Evolutionary conservation across 2,797 vertebrate genomes (phyloP).

Genomic region (Etheostoma perlongum): DNA sequence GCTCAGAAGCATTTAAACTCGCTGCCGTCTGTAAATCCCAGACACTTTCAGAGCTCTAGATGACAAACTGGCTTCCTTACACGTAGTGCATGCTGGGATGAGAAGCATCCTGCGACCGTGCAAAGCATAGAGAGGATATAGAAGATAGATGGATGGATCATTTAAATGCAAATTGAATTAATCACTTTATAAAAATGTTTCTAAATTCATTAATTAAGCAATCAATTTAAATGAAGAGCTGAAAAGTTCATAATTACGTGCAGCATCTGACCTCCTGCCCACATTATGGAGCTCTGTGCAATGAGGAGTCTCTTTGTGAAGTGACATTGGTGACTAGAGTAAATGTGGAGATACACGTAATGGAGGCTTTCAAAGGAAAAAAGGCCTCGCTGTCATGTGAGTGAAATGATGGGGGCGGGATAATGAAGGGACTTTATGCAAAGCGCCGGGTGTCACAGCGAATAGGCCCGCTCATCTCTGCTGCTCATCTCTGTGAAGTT

Average conservation of each 20-base stretch:
- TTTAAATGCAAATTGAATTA: constrained; percentile 58
- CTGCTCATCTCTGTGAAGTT: constrained; percentile 54
- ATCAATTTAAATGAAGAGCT: constrained; percentile 53
- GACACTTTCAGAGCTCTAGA: neutral
- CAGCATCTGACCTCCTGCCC: constrained; percentile 36
- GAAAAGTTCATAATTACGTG: constrained; percentile 44
- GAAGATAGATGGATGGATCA: constrained; percentile 14
- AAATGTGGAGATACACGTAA: constrained; percentile 33
- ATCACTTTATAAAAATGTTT: constrained; percentile 53
- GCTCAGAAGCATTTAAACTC: constrained; percentile 5
- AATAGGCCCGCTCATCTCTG: constrained; percentile 20
- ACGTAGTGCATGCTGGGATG: constrained; percentile 47
- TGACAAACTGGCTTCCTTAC: constrained; percentile 16
- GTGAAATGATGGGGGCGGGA: constrained; percentile 55
- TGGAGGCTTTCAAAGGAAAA: constrained; percentile 36
- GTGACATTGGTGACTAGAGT: constrained; percentile 31
- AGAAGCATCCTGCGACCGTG: constrained; percentile 9
- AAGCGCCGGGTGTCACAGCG: constrained; percentile 52
- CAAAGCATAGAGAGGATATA: constrained; percentile 4
- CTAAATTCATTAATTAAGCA: constrained; percentile 48
- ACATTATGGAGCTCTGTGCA: constrained; percentile 33
- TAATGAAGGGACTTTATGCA: constrained; percentile 69
- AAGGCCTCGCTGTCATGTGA: constrained; percentile 36
- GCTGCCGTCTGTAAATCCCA: neutral
- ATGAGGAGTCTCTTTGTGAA: constrained; percentile 28